Conservation (phyloP, 2,888 invertebrate genomes). For the Epiperipatus broadwayi region DNA sequence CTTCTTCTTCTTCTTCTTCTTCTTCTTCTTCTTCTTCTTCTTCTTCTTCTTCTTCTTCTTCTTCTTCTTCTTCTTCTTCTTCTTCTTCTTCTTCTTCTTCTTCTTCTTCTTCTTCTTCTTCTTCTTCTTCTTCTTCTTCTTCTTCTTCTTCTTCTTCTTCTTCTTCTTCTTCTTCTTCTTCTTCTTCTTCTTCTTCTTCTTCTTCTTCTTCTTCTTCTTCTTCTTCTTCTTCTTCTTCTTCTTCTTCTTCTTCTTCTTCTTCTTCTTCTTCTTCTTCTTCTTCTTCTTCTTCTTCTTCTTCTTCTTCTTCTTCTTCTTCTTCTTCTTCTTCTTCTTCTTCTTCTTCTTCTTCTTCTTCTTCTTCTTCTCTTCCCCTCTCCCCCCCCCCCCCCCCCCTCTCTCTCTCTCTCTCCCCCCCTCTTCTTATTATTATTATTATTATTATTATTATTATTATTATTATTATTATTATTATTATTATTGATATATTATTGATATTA, state of each 20-base stretch:
- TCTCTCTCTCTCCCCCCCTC: too few species aligned
- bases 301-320: constrained; percentile 8
- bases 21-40: neutral
- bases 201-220: constrained; percentile 13
- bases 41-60: neutral
- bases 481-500: too few species aligned
- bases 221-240: constrained; percentile 14
- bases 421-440: constrained; percentile 3
- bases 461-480: constrained; percentile 3
- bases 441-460: constrained; percentile 3
- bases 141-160: neutral
- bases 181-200: constrained; percentile 10
- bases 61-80: constrained; percentile 11
- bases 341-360: constrained; percentile 9
- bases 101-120: constrained; percentile 12
- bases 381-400: too few species aligned
- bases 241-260: constrained; percentile 11
- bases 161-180: neutral
- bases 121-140: neutral
- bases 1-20: constrained; percentile 11
- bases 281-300: constrained; percentile 11
- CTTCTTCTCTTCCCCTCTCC: too few species aligned
- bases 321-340: constrained; percentile 8
- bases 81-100: constrained; percentile 15
- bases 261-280: constrained; percentile 13